Evolutionary conservation across 1,140 invertebrate species (phyloP), one percentile per base, ranked within the genome.

Genomic region (Drosophila bocki): DNA sequence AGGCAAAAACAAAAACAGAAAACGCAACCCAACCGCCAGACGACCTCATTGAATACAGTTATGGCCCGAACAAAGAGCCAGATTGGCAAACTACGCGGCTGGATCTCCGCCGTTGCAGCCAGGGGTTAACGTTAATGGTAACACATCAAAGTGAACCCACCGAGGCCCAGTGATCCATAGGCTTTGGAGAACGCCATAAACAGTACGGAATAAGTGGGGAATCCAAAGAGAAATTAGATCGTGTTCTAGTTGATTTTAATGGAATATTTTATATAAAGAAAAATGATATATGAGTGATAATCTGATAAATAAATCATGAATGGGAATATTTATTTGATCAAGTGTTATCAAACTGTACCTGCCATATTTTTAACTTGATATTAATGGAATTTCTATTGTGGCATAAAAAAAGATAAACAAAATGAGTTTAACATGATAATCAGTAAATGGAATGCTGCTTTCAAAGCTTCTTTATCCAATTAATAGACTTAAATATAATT

Each of bases 11-110:
- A 78, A 33, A 80, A 79, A 72, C 62, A 59, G 72, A 75, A 70
- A 65, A 53, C 62, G 53, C 68, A 82, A 58, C 37, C 19, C 51
- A 48, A 48, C 76, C 41, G 54, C 53, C 61, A 76, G 74, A 77
- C 75, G 84, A 88, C 80, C 84, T 84, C 84, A 90, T 90, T 88
- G 84, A 88, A 81, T 84, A 88, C 84, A 88, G 84, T 88, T 88
- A 88, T 64, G 67, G 63, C 54, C 59, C 41, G 59, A 81, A 85
- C 82, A 87, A 78, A 75, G 63, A 74, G 69, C n/a, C 70, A 75
- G 69, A 72, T 59, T 72, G 67, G 69, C 69, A 72, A 72, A 57
- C 69, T 50, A 33, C 44, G 47, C 42, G 50, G 22, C 63, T 71
- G 51, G 29, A 57, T 48, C 42, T 32, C 35, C 59, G 8, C 26